Evolutionary conservation across 2,888 invertebrate genomes (phyloP), one percentile per base, ranked within the genome.

Genomic region (Oxystoma pomonae): DNA sequence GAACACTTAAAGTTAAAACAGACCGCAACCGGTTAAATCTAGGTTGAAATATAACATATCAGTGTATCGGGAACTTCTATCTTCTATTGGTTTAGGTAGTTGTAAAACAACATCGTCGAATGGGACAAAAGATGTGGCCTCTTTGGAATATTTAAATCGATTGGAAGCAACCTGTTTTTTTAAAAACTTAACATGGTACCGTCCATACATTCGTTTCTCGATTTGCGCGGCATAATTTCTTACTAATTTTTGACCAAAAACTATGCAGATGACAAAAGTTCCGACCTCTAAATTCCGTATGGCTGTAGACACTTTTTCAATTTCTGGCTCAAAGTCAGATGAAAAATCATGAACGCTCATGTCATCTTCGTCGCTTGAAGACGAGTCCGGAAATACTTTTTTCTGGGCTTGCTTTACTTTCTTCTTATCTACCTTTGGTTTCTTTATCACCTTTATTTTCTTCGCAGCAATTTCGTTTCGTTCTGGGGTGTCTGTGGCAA

Each of bases 21-120:
- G n/a, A n/a, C 55, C 12, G 7, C 16, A n/a, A 16, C n/a, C 17
- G 9, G 9, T 16, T 16, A 55, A 55, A 58, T 58, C 58, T 12
- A 58, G 9, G 50, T 58, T 58, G 17, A 58, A 58, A 58, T 58
- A 58, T n/a, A 58, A 20, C 58, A 58, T 58, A 16, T 58, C 58
- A 16, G 50, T n/a, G 18, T 58, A 58, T 58, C 58, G 35, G 7
- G 58, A 12, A 17, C 58, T 58, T 22, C 1, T 58, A 16, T 58
- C 58, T 17, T 1, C 19, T 35, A 58, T 16, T 16, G 58, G 58
- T 18, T 58, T 58, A 49, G 58, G 58, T 12, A 58, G 17, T 50
- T 22, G 9, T n/a, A 35, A 7, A 16, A 58, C 17, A 18, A 58
- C 17, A 58, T 58, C 35, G 7, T 58, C 58, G 50, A n/a, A 58